Evolutionary conservation across 2,797 vertebrate species (phyloP), one percentile per base, ranked within the genome.

Genomic region (Brachyalestes nurse): DNA sequence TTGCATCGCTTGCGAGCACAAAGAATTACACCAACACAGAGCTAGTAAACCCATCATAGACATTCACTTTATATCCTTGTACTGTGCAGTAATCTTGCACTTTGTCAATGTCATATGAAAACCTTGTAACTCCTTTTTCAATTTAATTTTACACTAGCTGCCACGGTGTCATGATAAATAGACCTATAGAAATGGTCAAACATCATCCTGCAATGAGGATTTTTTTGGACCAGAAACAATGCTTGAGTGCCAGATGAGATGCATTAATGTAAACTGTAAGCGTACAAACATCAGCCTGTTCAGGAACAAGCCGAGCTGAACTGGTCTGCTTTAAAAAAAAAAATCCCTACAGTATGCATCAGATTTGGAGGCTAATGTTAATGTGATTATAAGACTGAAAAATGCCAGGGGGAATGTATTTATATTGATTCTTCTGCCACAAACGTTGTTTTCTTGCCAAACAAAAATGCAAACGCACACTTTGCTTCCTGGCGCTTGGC

Each of bases 341-440:
- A 62, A 21, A 23, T 6, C 16, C 34, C 19, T 78, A 21, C 45
- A 64, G 28, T 51, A 40, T 69, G 55, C 55, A 70, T 69, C 42
- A 55, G 13, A 51, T 65, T 64, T 47, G 21, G 19, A 75, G 47
- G 25, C 73, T 71, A n/a, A 51, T 73, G 71, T 55, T 78, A 82
- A 77, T 74, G 57, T 9, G 28, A 82, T 76, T 75, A 55, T 72
- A 70, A 49, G 10, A 72, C 21, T 40, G 57, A 79, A 53, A 74
- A 45, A 45, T 77, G 64, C 25, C 21, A 49, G 38, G 14, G 61
- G 51, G 42, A 69, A 72, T 86, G 47, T 83, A 78, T 75, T 86
- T 17, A 73, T 85, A 90, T 90, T 66, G 87, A 91, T 89, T 82
- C 64, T 78, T 72, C 65, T 40, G 80, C 81, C 83, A 84, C 88